Evolutionary conservation across 2,888 invertebrate genomes (phyloP).

Genomic region (Ennomos fuscantarius): DNA sequence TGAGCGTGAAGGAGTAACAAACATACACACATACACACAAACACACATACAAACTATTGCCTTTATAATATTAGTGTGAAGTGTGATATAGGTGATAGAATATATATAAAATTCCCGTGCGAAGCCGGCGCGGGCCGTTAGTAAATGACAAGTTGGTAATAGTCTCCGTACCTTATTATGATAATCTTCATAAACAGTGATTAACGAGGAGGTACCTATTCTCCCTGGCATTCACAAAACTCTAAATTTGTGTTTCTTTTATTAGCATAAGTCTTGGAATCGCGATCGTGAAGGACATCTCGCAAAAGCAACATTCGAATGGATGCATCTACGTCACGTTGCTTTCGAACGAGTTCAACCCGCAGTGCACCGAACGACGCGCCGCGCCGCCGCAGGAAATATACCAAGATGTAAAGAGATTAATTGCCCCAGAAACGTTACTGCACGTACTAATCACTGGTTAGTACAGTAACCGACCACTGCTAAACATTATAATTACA

Average conservation of each 20-base stretch:
- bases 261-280: slow-evolving; percentile 13
- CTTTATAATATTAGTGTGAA: too few relatives aligned
- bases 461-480: neutral
- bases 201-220: too few relatives aligned
- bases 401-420: slow-evolving; percentile 12
- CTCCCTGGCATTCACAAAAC: neutral
- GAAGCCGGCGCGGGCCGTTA: too few relatives aligned
- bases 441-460: neutral
- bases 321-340: slow-evolving; percentile 18
- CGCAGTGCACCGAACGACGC: neutral
- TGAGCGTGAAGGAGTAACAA: too few relatives aligned
- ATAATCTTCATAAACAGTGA: too few relatives aligned
- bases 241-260: slow-evolving; percentile 9
- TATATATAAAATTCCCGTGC: too few relatives aligned
- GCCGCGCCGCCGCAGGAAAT: slow-evolving; percentile 14
- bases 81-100: too few relatives aligned
- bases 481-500: slow-evolving; percentile 30
- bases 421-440: slow-evolving; percentile 17
- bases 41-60: too few relatives aligned
- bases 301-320: slow-evolving; percentile 7
- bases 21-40: too few relatives aligned
- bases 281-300: slow-evolving; percentile 1
- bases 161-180: too few relatives aligned
- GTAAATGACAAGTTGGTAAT: too few relatives aligned
- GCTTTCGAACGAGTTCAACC: slow-evolving; percentile 5